These are phyloP conservation scores for Caenorhabditis sinica DNA, from an alignment of 2,888 invertebrate genomes.

Conservation along the genomic window DNA sequence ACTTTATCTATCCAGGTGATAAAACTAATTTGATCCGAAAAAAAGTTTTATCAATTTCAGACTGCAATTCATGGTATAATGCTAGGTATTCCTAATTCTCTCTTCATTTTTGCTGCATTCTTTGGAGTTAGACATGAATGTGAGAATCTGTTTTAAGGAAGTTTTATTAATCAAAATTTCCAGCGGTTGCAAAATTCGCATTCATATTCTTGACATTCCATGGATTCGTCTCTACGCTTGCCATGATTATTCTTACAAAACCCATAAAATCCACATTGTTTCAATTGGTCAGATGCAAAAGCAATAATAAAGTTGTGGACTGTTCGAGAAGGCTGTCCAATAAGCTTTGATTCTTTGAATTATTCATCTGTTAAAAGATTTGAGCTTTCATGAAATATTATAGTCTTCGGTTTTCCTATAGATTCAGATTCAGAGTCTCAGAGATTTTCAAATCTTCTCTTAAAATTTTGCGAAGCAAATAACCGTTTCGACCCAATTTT, in stretches of 20 bases:
- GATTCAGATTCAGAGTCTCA: neutral
- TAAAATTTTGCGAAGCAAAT: no score
- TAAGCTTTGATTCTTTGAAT: neutral
- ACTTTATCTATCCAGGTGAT: conserved; percentile 43
- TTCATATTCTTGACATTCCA: conserved; percentile 44
- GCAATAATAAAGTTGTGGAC: neutral
- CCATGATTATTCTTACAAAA: conserved; percentile 40
- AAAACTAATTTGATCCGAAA: no score
- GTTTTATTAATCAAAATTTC: neutral
- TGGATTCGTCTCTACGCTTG: conserved; percentile 42
- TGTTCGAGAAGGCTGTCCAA: conserved; percentile 13
- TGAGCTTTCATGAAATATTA: neutral
- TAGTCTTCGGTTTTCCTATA: no score
- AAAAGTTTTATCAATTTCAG: conserved; percentile 4
- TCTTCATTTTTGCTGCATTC: conserved; percentile 49
- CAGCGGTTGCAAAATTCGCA: conserved; percentile 25
- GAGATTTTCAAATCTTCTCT: neutral
- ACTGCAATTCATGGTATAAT: conserved; percentile 39
- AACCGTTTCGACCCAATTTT: no score
- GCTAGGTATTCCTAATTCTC: conserved; percentile 33
- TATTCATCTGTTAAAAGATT: neutral
- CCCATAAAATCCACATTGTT: conserved; percentile 20
- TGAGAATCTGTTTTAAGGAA: neutral
- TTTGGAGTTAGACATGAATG: conserved; percentile 35
- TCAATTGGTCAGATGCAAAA: conserved; percentile 16